A percentile compares a stretch with the other conserved stretches of the same genome.
Evolutionary conservation across 2,888 invertebrate genomes (phyloP).

Genomic region (Pseudoips prasinana): DNA sequence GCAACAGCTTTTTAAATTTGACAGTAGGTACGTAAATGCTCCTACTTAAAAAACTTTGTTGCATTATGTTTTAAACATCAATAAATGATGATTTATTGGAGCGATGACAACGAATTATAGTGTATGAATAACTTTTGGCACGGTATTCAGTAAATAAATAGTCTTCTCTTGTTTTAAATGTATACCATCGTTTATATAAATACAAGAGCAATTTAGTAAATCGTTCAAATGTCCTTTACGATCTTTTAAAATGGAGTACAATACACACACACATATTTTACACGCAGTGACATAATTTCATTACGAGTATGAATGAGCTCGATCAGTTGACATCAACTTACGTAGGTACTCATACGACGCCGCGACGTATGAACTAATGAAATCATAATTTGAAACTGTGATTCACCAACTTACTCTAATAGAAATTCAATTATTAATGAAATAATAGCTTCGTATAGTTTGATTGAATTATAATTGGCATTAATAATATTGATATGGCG

Average conservation of each 20-base stretch:
- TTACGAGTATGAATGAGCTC: slow-evolving; percentile 30
- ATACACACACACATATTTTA: slow-evolving; percentile 26
- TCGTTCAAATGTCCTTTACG: slow-evolving; percentile 11
- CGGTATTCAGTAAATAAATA: too few species aligned
- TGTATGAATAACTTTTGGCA: too few species aligned
- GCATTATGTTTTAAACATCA: too few species aligned
- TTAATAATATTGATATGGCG: too few species aligned
- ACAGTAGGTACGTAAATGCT: too few species aligned
- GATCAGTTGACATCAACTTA: slow-evolving; percentile 25
- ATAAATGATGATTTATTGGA: neutral
- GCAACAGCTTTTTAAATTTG: too few species aligned
- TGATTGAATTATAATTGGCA: too few species aligned
- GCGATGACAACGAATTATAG: too few species aligned
- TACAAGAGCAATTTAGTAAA: slow-evolving; percentile 2
- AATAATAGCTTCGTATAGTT: too few species aligned
- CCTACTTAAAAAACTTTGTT: too few species aligned
- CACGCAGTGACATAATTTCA: slow-evolving; percentile 30
- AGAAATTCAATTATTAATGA: too few species aligned
- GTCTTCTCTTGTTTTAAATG: too few species aligned
- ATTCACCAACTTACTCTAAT: slow-evolving; percentile 25
- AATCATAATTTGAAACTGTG: slow-evolving; percentile 30
- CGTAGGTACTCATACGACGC: slow-evolving; percentile 2
- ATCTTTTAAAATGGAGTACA: slow-evolving; percentile 21
- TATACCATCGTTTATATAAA: neutral
- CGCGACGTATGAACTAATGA: slow-evolving; percentile 20